Base-by-base conservation (phyloP, 2,113 vertebrate genomes). In the Mustela nigripes region DNA sequence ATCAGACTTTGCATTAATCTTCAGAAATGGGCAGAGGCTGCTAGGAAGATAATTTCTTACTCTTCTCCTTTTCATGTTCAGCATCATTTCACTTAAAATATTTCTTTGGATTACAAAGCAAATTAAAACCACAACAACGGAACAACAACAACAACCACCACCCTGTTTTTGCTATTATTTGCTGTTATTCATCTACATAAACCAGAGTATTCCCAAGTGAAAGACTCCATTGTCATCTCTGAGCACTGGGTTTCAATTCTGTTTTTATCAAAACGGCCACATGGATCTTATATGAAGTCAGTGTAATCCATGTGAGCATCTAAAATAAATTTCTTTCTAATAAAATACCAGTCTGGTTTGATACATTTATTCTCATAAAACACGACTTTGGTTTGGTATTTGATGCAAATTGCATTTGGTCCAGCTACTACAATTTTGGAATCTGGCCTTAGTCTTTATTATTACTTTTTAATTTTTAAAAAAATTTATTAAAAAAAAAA, bases 11-110 rank as follows among this genome's bases (percentile, higher is more conserved):
- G 24, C 4, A 11, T 56, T 73, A 48, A 24, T 65, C 21, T 65
- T 69, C 62, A 69, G 26, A 11, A 63, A 33, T 71, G n/a, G 36
- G 39, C 81, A 24, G 63, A 63, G 39, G 48, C 6, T n/a, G 45
- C 56, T 11, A 33, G n/a, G 89, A 91, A 82, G 36, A 28, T 22
- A 14, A 58, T 73, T 58, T 74, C 60, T 63, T n/a, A 18, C 2
- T 28, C 12, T 74, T 88, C 45, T 86, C 22, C 53, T 60, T 80
- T 92, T 76, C 56, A 86, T 11, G 48, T 78, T 82, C 50, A 22
- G 63, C 81, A 87, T 81, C 58, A 92, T 84, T 80, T 89, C 67
- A 85, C 45, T 71, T 85, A 33, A 79, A 89, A 78, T 18, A 15
- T 48, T 94, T 71, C 78, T 39, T 33, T 36, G 24, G 60, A 88